Evolutionary conservation across 2,113 vertebrate genomes (phyloP).

Genomic region (Brachypodius melanocephalos): DNA sequence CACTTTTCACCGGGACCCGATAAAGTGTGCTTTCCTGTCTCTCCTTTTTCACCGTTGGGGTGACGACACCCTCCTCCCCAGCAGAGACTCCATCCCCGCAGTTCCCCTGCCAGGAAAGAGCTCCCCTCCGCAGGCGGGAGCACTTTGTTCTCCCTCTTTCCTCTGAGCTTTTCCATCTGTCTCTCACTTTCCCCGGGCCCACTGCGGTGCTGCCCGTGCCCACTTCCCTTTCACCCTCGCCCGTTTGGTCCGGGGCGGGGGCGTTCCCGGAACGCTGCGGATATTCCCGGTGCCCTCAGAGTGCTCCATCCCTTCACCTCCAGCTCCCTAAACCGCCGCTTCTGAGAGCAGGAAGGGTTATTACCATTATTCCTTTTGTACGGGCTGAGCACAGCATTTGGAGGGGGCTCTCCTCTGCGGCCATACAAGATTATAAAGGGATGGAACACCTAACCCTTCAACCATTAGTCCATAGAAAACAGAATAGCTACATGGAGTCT

Average conservation of each 20-base stretch:
- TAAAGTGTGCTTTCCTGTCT: neutral
- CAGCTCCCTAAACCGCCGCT: fast-evolving
- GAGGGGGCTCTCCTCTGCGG: neutral
- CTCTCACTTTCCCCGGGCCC: neutral
- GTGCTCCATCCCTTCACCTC: fast-evolving
- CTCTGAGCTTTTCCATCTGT: neutral
- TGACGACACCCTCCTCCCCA: fast-evolving
- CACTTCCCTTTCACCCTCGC: neutral
- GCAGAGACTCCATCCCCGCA: neutral
- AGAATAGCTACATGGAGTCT: neutral
- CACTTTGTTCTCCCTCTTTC: neutral
- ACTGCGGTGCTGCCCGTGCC: neutral
- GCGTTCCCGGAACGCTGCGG: neutral
- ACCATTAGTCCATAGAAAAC: neutral
- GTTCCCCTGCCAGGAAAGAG: neutral
- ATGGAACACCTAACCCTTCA: neutral
- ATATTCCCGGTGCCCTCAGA: no score
- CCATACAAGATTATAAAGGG: no score
- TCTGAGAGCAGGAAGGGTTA: neutral
- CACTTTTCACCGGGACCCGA: fast-evolving
- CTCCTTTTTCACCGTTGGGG: no score
- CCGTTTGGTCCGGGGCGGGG: neutral
- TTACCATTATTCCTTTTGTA: neutral
- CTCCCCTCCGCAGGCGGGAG: neutral
- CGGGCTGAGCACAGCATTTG: neutral